Evolutionary conservation across 1,140 invertebrate species (phyloP).

Genomic region (Drosophila pallidifrons): DNA sequence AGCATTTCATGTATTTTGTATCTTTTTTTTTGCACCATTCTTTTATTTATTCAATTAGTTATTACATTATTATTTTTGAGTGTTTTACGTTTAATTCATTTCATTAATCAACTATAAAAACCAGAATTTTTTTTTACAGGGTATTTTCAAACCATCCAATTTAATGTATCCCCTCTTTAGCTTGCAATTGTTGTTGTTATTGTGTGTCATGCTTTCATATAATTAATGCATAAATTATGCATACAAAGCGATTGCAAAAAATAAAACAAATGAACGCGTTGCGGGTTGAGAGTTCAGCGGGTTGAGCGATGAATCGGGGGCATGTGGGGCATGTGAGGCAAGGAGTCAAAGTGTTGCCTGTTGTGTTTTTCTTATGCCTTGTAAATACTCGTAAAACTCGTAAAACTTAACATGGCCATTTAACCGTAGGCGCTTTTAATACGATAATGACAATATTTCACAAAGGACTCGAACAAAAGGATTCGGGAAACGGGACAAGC

Average conservation of each 20-base stretch:
- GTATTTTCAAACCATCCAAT: background rate
- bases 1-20: too few species aligned
- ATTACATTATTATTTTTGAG: background rate
- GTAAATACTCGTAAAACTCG: conserved; percentile 54
- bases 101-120: background rate
- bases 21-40: too few species aligned
- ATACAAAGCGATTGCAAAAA: conserved; percentile 48
- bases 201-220: conserved; percentile 47
- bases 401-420: conserved; percentile 58
- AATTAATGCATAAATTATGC: conserved; percentile 69
- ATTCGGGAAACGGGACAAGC: background rate
- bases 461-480: conserved; percentile 38
- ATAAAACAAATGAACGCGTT: background rate
- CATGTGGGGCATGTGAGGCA: background rate
- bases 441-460: conserved; percentile 66
- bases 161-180: background rate
- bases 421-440: conserved; percentile 63
- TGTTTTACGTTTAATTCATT: background rate
- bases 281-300: background rate
- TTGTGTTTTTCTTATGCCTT: conserved; percentile 31
- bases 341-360: conserved; percentile 4
- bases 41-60: background rate
- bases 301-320: too few species aligned
- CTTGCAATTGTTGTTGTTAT: conserved; percentile 8
- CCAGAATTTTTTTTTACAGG: background rate